Percentiles rank a stretch among this genome's conserved stretches.
These are phyloP conservation scores for Cossypha caffra DNA, from an alignment of 2,797 vertebrate genomes.

Conservation along the genomic window DNA sequence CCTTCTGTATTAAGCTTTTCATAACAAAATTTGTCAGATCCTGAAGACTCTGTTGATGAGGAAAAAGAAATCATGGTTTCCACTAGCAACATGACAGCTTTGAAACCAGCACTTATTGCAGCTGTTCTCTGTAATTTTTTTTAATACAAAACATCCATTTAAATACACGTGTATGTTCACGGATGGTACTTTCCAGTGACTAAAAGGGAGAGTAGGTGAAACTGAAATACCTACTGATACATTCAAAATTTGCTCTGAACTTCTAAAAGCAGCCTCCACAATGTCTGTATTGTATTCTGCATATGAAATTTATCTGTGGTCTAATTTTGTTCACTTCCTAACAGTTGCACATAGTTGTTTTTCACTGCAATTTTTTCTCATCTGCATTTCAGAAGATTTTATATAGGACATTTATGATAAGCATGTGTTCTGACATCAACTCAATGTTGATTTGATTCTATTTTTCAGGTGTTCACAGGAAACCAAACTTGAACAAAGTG, in stretches of 20 bases:
- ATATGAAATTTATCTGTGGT: neutral
- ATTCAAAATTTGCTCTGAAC: neutral
- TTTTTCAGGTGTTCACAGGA: neutral
- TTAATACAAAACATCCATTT: neutral
- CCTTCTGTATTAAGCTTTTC: conserved; percentile 98
- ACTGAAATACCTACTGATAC: neutral
- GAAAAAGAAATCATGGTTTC: neutral
- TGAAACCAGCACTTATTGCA: neutral
- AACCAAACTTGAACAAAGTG: neutral
- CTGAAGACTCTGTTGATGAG: conserved; percentile 83
- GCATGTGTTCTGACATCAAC: neutral
- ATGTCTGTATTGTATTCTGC: neutral
- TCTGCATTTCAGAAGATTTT: neutral
- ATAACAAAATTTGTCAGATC: conserved; percentile 97
- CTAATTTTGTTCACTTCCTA: neutral
- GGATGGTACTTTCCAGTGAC: neutral
- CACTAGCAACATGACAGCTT: neutral
- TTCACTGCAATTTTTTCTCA: neutral
- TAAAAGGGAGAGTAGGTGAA: neutral
- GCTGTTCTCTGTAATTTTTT: neutral
- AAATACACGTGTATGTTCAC: neutral
- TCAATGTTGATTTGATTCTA: neutral
- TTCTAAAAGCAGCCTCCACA: neutral
- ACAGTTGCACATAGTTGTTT: neutral
- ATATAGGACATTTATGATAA: neutral